These are phyloP conservation scores for Panzeria rudis DNA, from an alignment of 2,888 invertebrate species.

Conservation along the genomic window DNA sequence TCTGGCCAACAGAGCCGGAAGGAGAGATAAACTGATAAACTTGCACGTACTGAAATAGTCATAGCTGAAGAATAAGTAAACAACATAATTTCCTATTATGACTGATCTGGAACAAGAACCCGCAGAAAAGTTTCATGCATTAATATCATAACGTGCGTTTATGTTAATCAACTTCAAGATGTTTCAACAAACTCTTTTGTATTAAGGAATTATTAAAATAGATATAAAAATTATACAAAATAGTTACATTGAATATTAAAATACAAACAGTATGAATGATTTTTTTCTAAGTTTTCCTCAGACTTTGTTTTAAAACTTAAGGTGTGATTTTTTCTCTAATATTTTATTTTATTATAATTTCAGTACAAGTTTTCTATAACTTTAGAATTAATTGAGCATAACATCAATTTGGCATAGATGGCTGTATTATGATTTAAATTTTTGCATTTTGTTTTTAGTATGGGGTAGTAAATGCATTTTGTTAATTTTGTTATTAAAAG, in stretches of 20 bases:
- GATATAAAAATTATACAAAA: conserved; percentile 19
- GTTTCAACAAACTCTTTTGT: conserved; percentile 15
- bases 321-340: conserved; percentile 57
- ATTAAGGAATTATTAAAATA: conserved; percentile 1
- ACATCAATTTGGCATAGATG: conserved; percentile 73
- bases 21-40: too few species aligned
- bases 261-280: conserved; percentile 16
- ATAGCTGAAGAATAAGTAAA: too few species aligned
- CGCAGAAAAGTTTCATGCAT: background rate
- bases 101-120: background rate
- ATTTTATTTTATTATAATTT: conserved; percentile 11
- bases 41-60: too few species aligned
- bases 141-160: background rate
- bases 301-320: conserved; percentile 41
- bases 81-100: background rate
- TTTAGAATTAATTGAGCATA: conserved; percentile 80
- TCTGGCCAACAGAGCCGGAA: too few species aligned
- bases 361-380: background rate
- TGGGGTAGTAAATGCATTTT: conserved; percentile 38
- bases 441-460: background rate
- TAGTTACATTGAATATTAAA: conserved; percentile 32
- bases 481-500: conserved; percentile 57
- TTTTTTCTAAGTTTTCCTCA: conserved; percentile 55
- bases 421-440: conserved; percentile 34
- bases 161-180: background rate